Evolutionary conservation across 2,888 invertebrate species (phyloP).

Genomic region (Drosophila anceps): DNA sequence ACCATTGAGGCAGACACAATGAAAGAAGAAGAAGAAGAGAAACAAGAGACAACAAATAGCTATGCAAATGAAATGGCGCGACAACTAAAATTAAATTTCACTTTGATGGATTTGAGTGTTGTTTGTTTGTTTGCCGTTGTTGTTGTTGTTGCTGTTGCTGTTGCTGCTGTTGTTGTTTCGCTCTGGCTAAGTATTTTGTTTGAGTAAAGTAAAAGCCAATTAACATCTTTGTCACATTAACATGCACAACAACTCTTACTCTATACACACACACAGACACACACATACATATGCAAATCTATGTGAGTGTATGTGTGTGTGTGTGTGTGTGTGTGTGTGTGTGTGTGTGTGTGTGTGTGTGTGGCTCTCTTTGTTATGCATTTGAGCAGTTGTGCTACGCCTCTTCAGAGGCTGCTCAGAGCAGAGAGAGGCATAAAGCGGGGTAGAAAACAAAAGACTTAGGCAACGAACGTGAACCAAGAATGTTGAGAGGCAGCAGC

Average conservation of each 20-base stretch:
- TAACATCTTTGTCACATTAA: slow-evolving; percentile 79
- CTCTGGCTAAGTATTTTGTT: slow-evolving; percentile 70
- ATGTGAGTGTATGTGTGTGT: slow-evolving; percentile 13
- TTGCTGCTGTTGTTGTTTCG: slow-evolving; percentile 27
- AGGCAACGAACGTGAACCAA: slow-evolving; percentile 72
- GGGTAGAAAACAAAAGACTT: slow-evolving; percentile 69
- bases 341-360: slow-evolving; percentile 25
- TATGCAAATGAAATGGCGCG: slow-evolving; percentile 41
- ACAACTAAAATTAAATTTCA: slow-evolving; percentile 73
- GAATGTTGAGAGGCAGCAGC: slow-evolving; percentile 44
- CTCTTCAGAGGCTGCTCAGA: slow-evolving; percentile 16
- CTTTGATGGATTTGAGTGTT: slow-evolving; percentile 57
- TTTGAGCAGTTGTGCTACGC: slow-evolving; percentile 31
- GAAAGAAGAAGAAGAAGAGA: slow-evolving; percentile 17
- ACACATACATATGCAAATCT: background rate
- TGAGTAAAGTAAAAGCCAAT: slow-evolving; percentile 79
- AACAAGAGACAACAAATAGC: slow-evolving; percentile 14
- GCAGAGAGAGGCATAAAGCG: slow-evolving; percentile 15
- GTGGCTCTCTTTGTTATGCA: slow-evolving; percentile 64
- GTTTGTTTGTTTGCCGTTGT: slow-evolving; percentile 11
- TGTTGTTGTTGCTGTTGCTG: slow-evolving; percentile 16
- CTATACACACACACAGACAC: background rate
- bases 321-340: slow-evolving; percentile 24
- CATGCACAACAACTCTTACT: slow-evolving; percentile 43
- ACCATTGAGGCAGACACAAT: slow-evolving; percentile 2